These are phyloP conservation scores for Uropsilus gracilis DNA, from an alignment of 2,113 vertebrate genomes.

Conservation along the genomic window DNA sequence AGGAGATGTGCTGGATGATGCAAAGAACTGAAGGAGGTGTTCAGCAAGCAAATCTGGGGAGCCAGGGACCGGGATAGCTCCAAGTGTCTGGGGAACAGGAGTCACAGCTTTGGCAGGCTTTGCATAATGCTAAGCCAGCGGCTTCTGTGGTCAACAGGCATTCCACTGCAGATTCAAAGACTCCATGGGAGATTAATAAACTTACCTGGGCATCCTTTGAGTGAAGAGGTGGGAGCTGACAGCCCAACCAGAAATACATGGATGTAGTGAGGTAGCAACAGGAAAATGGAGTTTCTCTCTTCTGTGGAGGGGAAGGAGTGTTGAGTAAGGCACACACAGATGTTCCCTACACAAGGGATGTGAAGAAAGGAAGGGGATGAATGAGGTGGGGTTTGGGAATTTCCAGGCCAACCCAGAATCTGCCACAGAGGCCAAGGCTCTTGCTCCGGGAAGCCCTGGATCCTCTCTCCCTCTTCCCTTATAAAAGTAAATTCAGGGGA, in stretches of 20 bases:
- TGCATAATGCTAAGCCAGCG: neutral
- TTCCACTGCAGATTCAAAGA: neutral
- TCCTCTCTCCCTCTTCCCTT: neutral
- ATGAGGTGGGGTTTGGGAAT: constrained; percentile 53
- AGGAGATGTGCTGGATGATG: neutral
- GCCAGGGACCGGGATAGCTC: neutral
- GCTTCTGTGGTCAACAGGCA: neutral
- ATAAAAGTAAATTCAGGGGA: constrained; percentile 67
- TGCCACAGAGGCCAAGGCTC: constrained; percentile 37
- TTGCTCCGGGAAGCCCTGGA: constrained; percentile 57
- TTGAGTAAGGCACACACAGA: constrained; percentile 57
- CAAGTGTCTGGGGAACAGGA: neutral
- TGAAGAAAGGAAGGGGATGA: constrained; percentile 33
- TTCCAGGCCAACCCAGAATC: constrained; percentile 58
- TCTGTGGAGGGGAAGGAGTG: neutral
- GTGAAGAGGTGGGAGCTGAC: neutral
- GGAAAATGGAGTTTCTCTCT: constrained; percentile 49
- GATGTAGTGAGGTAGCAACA: constrained; percentile 12
- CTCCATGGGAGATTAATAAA: neutral
- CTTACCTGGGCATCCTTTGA: neutral
- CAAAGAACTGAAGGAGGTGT: neutral
- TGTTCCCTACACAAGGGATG: constrained; percentile 58
- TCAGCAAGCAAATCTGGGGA: neutral
- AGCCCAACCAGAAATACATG: neutral
- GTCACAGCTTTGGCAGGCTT: neutral